phyloP scores from a whole-genome alignment of 1,140 invertebrate genomes.

The Lordiphosa clarofinis region DNA sequence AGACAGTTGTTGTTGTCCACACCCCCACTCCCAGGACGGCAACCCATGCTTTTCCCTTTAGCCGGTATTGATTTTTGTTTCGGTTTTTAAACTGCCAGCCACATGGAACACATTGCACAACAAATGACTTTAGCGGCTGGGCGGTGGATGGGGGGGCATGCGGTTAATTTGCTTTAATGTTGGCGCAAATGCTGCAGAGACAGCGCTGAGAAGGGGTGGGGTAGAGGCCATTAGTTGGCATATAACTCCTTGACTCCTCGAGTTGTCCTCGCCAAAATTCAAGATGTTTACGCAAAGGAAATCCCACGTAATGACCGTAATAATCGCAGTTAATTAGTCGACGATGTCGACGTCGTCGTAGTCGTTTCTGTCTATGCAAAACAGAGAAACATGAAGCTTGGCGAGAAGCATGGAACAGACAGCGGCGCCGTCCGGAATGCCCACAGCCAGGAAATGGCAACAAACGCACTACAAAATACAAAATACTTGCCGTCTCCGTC shows the following conservation, averaged over 20 bases:
- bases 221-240: slow-evolving; percentile 58
- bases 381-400: slow-evolving; percentile 46
- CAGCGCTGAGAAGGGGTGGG: slow-evolving; percentile 1
- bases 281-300: slow-evolving; percentile 79
- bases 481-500: slow-evolving; percentile 20
- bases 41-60: slow-evolving; percentile 32
- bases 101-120: slow-evolving; percentile 77
- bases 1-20: slow-evolving; percentile 36
- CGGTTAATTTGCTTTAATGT: slow-evolving; percentile 79
- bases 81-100: slow-evolving; percentile 75
- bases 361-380: slow-evolving; percentile 70
- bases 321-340: slow-evolving; percentile 80
- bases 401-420: slow-evolving; percentile 36
- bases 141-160: slow-evolving; percentile 25
- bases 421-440: slow-evolving; percentile 50
- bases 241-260: slow-evolving; percentile 57
- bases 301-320: slow-evolving; percentile 80
- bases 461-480: slow-evolving; percentile 62
- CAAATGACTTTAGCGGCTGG: slow-evolving; percentile 69
- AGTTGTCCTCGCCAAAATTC: slow-evolving; percentile 68
- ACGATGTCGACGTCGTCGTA: slow-evolving; percentile 57
- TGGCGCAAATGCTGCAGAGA: slow-evolving; percentile 35
- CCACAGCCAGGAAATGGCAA: slow-evolving; percentile 68
- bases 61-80: slow-evolving; percentile 70
- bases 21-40: neutral